Conservation (phyloP, 2,113 vertebrate species). For the Phycodurus eques region DNA sequence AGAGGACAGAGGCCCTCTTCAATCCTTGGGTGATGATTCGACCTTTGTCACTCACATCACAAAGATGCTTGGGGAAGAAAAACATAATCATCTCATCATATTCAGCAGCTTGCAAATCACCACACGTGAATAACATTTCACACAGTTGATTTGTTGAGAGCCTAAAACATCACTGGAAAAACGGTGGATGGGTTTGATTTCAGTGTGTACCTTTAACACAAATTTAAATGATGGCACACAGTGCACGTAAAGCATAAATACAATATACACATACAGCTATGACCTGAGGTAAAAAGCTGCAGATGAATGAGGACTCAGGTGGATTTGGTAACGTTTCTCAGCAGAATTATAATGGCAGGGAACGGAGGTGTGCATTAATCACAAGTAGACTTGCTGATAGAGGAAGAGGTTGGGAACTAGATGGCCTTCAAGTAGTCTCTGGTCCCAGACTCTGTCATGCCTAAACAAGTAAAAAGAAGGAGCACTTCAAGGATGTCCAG, state of each 20-base stretch:
- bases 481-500: slow-evolving; percentile 21
- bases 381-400: neutral
- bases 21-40: neutral
- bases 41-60: neutral
- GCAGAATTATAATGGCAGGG: slow-evolving; percentile 30
- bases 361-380: slow-evolving; percentile 35
- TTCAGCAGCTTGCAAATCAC: neutral
- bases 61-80: neutral
- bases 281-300: slow-evolving; percentile 26
- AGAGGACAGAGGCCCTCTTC: neutral
- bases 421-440: slow-evolving; percentile 35
- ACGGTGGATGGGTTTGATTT: slow-evolving; percentile 15
- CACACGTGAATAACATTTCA: slow-evolving; percentile 25
- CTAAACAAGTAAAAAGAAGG: slow-evolving; percentile 18
- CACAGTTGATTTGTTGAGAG: slow-evolving; percentile 6
- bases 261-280: slow-evolving; percentile 28
- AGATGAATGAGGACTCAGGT: slow-evolving; percentile 47
- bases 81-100: slow-evolving; percentile 3
- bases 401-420: slow-evolving; percentile 2
- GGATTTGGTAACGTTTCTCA: slow-evolving; percentile 19
- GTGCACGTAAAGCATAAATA: slow-evolving; percentile 35
- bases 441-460: slow-evolving; percentile 18
- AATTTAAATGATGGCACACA: slow-evolving; percentile 21
- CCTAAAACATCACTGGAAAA: slow-evolving; percentile 11
- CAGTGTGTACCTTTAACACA: slow-evolving; percentile 3